These are phyloP conservation scores for Xestoiulus laeticollis DNA, from an alignment of 2,888 invertebrate species.

Conservation along the genomic window DNA sequence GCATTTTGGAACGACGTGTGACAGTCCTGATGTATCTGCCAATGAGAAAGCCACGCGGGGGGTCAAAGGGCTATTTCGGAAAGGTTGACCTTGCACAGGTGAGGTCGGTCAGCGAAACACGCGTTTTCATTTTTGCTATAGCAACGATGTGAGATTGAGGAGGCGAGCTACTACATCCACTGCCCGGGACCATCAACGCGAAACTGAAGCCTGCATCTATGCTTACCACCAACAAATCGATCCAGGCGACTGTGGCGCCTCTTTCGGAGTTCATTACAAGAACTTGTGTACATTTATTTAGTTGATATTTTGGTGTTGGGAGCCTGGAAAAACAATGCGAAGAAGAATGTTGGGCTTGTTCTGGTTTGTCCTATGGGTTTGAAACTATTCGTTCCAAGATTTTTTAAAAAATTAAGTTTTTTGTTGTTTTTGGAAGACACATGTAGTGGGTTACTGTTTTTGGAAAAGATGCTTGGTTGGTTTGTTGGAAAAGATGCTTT, in stretches of 20 bases:
- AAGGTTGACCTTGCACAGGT: background rate
- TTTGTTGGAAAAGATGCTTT: too few species aligned
- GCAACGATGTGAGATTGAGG: background rate
- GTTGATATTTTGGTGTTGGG: too few species aligned
- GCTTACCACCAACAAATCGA: background rate
- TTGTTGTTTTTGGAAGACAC: too few species aligned
- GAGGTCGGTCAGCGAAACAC: background rate
- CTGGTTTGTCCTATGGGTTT: too few species aligned
- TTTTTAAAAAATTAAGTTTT: too few species aligned
- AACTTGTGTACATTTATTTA: background rate
- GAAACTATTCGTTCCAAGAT: too few species aligned
- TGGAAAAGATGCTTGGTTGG: too few species aligned
- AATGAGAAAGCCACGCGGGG: background rate
- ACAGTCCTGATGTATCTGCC: background rate
- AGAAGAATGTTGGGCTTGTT: too few species aligned
- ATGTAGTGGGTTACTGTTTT: too few species aligned
- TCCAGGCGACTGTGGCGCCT: background rate
- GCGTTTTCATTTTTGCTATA: conserved; percentile 11
- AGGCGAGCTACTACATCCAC: background rate
- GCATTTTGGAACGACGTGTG: background rate
- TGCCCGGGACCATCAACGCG: background rate
- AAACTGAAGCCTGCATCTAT: background rate
- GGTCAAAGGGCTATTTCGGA: conserved; percentile 2
- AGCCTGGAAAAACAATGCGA: too few species aligned
- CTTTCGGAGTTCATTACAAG: background rate